A percentile compares a stretch with the other conserved stretches of the same genome.
Conservation (phyloP, 2,888 invertebrate species). For the Sminthurinus aureus region DNA sequence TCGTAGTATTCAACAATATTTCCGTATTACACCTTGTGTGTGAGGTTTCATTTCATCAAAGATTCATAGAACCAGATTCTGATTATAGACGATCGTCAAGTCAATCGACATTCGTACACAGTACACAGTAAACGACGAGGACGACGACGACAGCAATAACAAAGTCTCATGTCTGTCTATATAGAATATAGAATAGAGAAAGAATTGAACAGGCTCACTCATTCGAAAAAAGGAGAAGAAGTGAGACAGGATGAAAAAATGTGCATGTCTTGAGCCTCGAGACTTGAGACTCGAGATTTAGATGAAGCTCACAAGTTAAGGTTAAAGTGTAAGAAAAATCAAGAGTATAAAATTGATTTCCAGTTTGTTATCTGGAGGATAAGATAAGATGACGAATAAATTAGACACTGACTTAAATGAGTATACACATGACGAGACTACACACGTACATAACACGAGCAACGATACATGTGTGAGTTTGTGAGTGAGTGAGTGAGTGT, state of each 20-base stretch:
- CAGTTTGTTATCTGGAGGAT: background rate
- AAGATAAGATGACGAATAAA: constrained; percentile 4
- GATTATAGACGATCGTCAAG: background rate
- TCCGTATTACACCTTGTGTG: background rate
- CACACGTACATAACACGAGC: too few relatives aligned
- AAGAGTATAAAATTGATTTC: background rate
- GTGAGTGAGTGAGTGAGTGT: background rate
- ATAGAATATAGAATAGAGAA: too few relatives aligned
- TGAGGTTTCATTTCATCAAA: background rate
- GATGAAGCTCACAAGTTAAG: background rate
- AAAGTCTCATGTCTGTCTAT: too few relatives aligned
- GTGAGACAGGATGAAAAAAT: background rate
- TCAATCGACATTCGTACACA: too few relatives aligned
- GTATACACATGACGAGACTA: background rate
- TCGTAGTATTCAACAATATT: background rate
- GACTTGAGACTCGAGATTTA: too few relatives aligned
- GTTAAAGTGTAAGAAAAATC: background rate
- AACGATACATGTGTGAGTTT: background rate
- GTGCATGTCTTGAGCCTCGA: background rate
- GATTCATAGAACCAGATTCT: background rate
- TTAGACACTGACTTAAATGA: constrained; percentile 7
- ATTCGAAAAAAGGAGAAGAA: background rate
- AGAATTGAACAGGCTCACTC: too few relatives aligned
- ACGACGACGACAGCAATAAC: too few relatives aligned
- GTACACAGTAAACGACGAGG: too few relatives aligned